Base-by-base conservation (phyloP, 2,113 vertebrate species). In the Spea bombifrons region DNA sequence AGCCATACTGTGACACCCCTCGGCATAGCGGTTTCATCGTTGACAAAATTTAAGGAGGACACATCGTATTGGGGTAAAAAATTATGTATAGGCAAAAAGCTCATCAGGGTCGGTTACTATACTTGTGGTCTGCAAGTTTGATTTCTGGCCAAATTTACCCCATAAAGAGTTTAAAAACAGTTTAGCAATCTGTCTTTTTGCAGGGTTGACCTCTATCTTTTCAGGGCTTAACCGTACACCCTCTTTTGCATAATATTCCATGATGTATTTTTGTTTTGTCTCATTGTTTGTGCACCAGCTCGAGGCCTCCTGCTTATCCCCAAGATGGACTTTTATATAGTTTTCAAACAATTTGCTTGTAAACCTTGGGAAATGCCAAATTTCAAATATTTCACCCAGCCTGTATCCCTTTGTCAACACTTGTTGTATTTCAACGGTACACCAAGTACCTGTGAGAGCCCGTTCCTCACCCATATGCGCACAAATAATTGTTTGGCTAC, bases 121-220 rank as follows among this genome's bases (percentile, higher is more conserved):
- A 4, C 53, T 63, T 13, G 68, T 77, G 16, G 13, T 17, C 7
- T 43, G 52, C 16, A 70, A 50, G 46, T 64, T 65, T 2, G 72
- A 3, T 50, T 7, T 64, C 45, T 74, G 72, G 2, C 30, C 30
- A 30, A 72, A 72, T 72, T 72, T 73, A 6, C 55, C 71, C 71
- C 55, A 73, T 8, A 59, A 59, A 4, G 16, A 61, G 5, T 70
- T 69, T 3, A 59, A n/a, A 16, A 77, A 70, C 10, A 77, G 13
- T 44, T 63, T 53, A 30, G 30, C 30, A 30, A 30, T 30, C 30
- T 30, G 30, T 2, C 30, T 30, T 30, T 73, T 78, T 4, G 52
- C 3, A 4, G 67, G 55, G 49, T 71, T 52, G 10, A 43, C 55
- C 0, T 7, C 13, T 15, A 77, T 70, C 10, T 77, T 4, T 2